Evolutionary conservation across 2,888 invertebrate species (phyloP).

Genomic region (Byasa hedistus): DNA sequence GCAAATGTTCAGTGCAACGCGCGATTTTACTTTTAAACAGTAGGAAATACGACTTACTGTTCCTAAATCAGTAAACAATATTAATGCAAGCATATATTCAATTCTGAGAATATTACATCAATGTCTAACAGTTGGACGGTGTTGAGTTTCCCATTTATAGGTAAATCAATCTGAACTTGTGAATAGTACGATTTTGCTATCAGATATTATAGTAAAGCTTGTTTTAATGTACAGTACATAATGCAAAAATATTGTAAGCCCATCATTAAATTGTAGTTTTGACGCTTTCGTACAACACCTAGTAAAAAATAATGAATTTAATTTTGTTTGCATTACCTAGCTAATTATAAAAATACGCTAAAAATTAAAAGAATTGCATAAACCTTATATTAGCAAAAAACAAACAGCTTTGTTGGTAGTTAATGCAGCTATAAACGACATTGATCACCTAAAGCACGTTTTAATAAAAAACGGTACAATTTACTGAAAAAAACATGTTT

Average conservation of each 20-base stretch:
- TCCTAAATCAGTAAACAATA: slow-evolving; percentile 45
- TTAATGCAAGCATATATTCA: slow-evolving; percentile 56
- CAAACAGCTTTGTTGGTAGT: no score
- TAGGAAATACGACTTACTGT: slow-evolving; percentile 34
- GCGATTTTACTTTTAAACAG: slow-evolving; percentile 21
- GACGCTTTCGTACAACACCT: no score
- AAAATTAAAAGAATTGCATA: no score
- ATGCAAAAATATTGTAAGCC: neutral
- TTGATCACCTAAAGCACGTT: no score
- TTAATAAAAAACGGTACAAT: no score
- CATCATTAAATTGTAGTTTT: no score
- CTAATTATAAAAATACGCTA: no score
- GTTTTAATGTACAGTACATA: neutral
- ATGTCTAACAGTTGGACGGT: slow-evolving; percentile 56
- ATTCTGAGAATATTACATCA: slow-evolving; percentile 66
- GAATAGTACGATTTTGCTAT: slow-evolving; percentile 30
- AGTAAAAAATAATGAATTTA: no score
- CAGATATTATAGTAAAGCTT: slow-evolving; percentile 14
- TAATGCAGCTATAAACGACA: no score
- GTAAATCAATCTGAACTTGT: slow-evolving; percentile 37
- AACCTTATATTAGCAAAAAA: no score
- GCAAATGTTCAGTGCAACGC: slow-evolving; percentile 10
- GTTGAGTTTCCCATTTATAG: slow-evolving; percentile 60
- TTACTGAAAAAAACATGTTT: no score
- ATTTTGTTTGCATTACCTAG: no score